These are phyloP conservation scores for Mus pahari DNA, from an alignment of 2,113 vertebrate genomes.

Conservation along the genomic window DNA sequence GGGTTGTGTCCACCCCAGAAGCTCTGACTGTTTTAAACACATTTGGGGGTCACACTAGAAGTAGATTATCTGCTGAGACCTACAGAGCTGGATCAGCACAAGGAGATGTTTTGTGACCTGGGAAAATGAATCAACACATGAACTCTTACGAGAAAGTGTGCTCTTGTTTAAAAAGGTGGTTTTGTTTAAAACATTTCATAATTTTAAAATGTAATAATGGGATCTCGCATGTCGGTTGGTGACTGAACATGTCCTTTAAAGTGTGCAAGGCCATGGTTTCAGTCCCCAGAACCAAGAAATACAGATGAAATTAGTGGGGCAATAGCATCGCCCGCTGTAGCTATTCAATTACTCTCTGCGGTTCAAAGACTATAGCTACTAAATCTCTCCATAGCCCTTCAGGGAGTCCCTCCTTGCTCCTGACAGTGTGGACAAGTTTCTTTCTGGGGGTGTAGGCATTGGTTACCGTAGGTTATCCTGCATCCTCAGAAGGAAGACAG, in stretches of 20 bases:
- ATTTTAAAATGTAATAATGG: background rate
- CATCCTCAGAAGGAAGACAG: background rate
- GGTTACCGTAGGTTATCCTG: background rate
- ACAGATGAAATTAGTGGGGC: background rate
- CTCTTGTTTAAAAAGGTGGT: background rate
- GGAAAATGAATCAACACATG: background rate
- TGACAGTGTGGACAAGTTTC: background rate
- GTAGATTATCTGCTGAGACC: background rate
- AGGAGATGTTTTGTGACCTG: background rate
- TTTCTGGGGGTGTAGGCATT: background rate
- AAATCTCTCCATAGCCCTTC: background rate
- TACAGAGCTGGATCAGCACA: background rate
- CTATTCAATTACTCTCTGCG: accelerated
- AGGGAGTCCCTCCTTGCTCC: background rate
- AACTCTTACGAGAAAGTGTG: background rate
- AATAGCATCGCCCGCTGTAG: background rate
- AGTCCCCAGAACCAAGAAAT: background rate
- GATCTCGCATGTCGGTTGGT: background rate
- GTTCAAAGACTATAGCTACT: background rate
- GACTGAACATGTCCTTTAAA: background rate
- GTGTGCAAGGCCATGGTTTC: background rate
- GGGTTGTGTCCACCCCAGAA: background rate
- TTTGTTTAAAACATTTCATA: background rate
- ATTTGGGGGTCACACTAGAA: background rate
- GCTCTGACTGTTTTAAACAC: background rate